Percentiles rank a stretch among this genome's conserved stretches.
phyloP scores from a whole-genome alignment of 1,140 invertebrate species.

The Procambarus clarkii region DNA sequence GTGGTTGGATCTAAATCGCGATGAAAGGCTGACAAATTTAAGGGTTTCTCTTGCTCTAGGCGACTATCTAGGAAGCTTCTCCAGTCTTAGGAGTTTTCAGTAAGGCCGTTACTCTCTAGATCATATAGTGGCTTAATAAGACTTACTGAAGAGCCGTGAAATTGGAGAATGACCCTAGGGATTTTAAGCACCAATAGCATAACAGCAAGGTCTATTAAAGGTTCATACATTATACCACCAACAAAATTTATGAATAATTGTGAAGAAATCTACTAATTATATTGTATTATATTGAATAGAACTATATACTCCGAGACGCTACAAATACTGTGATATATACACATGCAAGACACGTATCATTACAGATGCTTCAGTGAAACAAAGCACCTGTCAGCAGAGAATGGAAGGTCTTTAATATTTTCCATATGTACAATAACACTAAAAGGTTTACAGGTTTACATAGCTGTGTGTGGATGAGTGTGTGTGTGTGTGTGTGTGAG shows the following conservation, averaged over 20 bases:
- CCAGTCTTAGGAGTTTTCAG: constrained; percentile 38
- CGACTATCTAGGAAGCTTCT: constrained; percentile 46
- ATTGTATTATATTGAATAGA: constrained; percentile 50
- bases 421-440: constrained; percentile 52
- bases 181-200: constrained; percentile 64
- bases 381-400: constrained; percentile 46
- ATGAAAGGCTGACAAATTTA: constrained; percentile 25
- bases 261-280: constrained; percentile 61
- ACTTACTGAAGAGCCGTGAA: constrained; percentile 42
- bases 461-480: background rate
- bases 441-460: constrained; percentile 6
- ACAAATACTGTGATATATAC: constrained; percentile 63
- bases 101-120: constrained; percentile 34
- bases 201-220: constrained; percentile 57
- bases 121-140: constrained; percentile 16
- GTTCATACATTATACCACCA: constrained; percentile 50
- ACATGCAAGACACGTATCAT: constrained; percentile 65
- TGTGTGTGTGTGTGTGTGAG: no score
- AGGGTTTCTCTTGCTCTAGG: constrained; percentile 54
- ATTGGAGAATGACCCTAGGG: constrained; percentile 44
- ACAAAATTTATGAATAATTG: constrained; percentile 63
- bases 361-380: constrained; percentile 49
- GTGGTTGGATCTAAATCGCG: constrained; percentile 28
- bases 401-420: constrained; percentile 25
- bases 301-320: constrained; percentile 65